Conservation (phyloP, 2,113 vertebrate species). For the Macaca nemestrina region DNA sequence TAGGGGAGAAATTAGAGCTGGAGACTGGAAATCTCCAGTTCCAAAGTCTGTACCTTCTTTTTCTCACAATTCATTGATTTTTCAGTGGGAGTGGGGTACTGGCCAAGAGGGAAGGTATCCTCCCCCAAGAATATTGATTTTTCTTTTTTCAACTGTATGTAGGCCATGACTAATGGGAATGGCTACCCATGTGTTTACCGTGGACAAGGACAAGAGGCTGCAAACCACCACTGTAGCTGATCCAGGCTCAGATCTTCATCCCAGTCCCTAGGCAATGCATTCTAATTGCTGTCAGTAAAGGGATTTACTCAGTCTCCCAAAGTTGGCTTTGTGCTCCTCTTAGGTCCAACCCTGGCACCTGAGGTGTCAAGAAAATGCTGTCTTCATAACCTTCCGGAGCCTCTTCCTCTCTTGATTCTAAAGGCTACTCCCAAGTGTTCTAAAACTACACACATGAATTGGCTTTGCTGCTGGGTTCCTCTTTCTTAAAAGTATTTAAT, state of each 20-base stretch:
- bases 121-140: background rate
- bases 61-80: background rate
- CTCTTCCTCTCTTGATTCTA: background rate
- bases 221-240: background rate
- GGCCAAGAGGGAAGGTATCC: background rate
- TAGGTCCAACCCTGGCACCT: background rate
- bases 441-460: background rate
- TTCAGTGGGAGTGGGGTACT: background rate
- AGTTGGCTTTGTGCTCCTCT: background rate
- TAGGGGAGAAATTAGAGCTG: background rate
- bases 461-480: constrained; percentile 29
- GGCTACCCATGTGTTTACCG: background rate
- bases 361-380: background rate
- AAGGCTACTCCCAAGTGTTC: background rate
- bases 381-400: background rate
- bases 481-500: constrained; percentile 39
- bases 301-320: background rate
- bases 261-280: background rate
- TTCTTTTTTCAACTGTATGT: background rate
- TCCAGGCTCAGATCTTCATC: background rate
- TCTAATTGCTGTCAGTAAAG: background rate
- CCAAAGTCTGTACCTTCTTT: background rate
- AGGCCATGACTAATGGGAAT: background rate
- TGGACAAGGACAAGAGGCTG: background rate
- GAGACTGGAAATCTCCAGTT: background rate